Evolutionary conservation across 2,888 invertebrate species (phyloP).

Genomic region (Onchidella celtica): DNA sequence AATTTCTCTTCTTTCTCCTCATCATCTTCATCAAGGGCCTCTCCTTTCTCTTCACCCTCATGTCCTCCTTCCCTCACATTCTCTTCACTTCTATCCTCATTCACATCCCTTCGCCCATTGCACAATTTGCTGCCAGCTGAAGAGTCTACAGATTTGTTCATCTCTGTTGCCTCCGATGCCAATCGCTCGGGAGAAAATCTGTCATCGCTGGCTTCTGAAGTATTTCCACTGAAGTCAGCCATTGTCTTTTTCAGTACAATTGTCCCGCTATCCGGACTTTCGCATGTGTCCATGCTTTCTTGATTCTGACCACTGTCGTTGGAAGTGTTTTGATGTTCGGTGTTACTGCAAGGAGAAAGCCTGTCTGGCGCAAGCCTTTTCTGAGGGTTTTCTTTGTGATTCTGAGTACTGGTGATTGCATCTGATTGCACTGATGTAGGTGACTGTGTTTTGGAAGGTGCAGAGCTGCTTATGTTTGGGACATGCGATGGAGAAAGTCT

Average conservation of each 20-base stretch:
- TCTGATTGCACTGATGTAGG: background rate
- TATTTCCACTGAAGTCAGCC: background rate
- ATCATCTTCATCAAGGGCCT: conserved; percentile 27
- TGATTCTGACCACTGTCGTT: background rate
- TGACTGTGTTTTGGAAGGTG: background rate
- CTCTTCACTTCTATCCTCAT: background rate
- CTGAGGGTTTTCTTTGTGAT: background rate
- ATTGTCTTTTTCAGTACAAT: conserved; percentile 39
- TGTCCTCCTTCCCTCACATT: conserved; percentile 35
- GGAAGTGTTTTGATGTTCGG: background rate
- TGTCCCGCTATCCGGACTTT: conserved; percentile 42
- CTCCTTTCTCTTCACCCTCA: conserved; percentile 8
- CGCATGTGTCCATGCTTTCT: background rate
- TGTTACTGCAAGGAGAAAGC: background rate
- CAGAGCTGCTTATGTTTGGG: background rate
- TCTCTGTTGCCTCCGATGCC: background rate
- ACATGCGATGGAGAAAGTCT: background rate
- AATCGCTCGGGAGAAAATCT: background rate
- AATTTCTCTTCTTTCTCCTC: conserved; percentile 75
- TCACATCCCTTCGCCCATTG: background rate
- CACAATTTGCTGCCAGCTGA: background rate
- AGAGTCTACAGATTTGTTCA: background rate
- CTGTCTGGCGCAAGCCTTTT: background rate
- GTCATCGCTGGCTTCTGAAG: conserved; percentile 4
- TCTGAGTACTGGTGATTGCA: background rate